Evolutionary conservation across 92 coral and sea anemone genomes (phyloP).

Genomic region (Epizoanthus stellaris): DNA sequence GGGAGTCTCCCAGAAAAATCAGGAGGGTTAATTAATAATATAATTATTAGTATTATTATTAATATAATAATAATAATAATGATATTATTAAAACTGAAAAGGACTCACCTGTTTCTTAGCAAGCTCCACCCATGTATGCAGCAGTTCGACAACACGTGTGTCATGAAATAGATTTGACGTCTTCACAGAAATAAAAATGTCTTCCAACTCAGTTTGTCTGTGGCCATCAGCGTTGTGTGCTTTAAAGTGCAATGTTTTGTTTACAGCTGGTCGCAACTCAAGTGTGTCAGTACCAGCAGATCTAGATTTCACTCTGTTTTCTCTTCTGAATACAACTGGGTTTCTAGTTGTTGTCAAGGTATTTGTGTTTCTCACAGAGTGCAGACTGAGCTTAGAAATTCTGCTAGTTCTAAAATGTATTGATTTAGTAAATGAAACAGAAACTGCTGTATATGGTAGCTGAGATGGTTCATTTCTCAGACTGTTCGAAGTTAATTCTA

Average conservation of each 20-base stretch:
- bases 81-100: too few relatives aligned
- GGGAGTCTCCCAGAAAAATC: too few relatives aligned
- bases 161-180: conserved; percentile 70
- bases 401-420: neutral
- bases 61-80: neutral
- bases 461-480: neutral
- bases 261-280: neutral
- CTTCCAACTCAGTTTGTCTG: conserved; percentile 63
- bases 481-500: neutral
- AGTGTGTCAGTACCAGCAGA: neutral
- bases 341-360: neutral
- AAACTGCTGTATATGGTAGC: neutral
- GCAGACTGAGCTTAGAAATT: neutral
- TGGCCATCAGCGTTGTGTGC: neutral
- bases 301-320: neutral
- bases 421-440: neutral
- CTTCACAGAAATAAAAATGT: conserved; percentile 80
- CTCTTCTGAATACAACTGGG: neutral
- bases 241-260: neutral
- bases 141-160: conserved; percentile 58
- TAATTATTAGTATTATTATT: neutral
- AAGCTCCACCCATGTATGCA: conserved; percentile 70
- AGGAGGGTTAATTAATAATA: neutral
- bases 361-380: neutral
- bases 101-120: conserved; percentile 67